Evolutionary conservation across 2,888 invertebrate genomes (phyloP).

Genomic region (Acleris emargana): DNA sequence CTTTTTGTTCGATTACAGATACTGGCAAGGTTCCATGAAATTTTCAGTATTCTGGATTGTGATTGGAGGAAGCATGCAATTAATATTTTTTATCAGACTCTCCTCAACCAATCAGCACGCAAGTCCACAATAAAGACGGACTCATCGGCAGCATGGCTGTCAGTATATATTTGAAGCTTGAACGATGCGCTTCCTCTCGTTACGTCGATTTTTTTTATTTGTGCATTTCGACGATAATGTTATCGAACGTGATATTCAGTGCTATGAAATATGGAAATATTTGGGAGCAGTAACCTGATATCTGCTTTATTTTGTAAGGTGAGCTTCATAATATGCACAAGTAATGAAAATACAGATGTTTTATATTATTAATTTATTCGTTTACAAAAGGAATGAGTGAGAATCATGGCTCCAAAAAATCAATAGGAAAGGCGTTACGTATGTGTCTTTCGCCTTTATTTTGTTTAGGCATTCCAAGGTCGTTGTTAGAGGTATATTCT

Average conservation of each 20-base stretch:
- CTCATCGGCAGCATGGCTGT: constrained; percentile 96
- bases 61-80: constrained; percentile 63
- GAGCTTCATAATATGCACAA: constrained; percentile 45
- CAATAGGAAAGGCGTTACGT: constrained; percentile 61
- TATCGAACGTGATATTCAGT: constrained; percentile 81
- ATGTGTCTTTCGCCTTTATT: constrained; percentile 62
- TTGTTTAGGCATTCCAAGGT: constrained; percentile 67
- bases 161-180: constrained; percentile 98
- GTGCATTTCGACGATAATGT: constrained; percentile 80
- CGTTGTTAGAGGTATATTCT: constrained; percentile 53
- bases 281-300: constrained; percentile 81
- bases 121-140: constrained; percentile 91
- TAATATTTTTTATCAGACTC: constrained; percentile 58
- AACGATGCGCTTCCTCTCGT: constrained; percentile 93
- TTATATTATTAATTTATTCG: constrained; percentile 32
- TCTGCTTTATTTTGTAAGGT: constrained; percentile 65
- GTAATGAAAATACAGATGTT: constrained; percentile 16
- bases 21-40: constrained; percentile 66
- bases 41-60: constrained; percentile 56
- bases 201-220: constrained; percentile 84
- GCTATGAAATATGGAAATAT: constrained; percentile 81
- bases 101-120: constrained; percentile 85
- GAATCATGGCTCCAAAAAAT: constrained; percentile 62
- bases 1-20: constrained; percentile 48
- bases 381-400: constrained; percentile 42